Evolutionary conservation across 2,797 vertebrate species (phyloP).

Genomic region (Eulemur rubriventer): DNA sequence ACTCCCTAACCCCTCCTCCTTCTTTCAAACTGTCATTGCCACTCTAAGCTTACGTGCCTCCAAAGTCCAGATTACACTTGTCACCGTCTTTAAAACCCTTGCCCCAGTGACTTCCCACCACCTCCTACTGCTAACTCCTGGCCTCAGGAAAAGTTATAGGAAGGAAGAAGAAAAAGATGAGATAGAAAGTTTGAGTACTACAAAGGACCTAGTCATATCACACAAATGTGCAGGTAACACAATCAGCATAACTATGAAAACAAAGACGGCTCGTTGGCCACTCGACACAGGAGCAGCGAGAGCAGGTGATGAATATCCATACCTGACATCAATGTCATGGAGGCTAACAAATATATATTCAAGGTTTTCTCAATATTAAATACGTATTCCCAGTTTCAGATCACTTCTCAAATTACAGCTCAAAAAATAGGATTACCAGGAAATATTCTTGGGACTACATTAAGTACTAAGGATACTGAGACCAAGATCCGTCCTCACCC

Average conservation of each 20-base stretch:
- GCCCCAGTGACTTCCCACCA: not conserved
- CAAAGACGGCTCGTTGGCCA: not conserved
- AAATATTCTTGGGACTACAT: not conserved
- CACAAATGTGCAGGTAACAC: not conserved
- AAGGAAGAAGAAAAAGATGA: not conserved
- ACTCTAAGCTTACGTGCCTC: not conserved
- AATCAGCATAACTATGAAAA: not conserved
- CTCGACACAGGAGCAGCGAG: not conserved
- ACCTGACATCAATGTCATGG: not conserved
- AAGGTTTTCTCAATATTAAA: not conserved
- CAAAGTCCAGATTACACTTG: not conserved
- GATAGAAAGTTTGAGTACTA: not conserved
- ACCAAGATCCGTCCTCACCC: not conserved
- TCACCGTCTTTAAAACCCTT: not conserved
- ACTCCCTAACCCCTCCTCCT: not conserved
- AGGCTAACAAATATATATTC: not conserved
- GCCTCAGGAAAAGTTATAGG: not conserved
- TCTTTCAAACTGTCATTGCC: not conserved
- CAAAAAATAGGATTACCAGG: not conserved
- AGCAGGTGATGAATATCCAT: not conserved
- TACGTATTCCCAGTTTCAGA: not conserved
- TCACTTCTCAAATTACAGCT: constrained; percentile 30
- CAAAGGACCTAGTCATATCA: not conserved
- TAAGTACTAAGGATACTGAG: not conserved
- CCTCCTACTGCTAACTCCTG: not conserved